phyloP scores from a whole-genome alignment of 2,113 vertebrate species.

The Struthio camelus region DNA sequence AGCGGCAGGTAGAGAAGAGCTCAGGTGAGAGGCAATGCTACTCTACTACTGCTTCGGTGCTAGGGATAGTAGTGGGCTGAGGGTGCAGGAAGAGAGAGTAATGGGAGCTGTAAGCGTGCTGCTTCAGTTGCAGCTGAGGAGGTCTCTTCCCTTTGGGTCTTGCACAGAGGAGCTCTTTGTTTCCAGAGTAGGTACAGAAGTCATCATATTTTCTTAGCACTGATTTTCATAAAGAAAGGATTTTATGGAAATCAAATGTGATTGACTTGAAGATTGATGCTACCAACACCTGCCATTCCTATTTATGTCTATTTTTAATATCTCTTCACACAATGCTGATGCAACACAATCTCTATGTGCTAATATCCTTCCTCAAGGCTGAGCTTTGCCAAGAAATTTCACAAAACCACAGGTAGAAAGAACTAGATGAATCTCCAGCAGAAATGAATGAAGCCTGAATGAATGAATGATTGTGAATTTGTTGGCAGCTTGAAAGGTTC shows the following conservation, averaged over 20 bases:
- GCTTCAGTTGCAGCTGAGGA: not conserved
- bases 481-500: not conserved
- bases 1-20: not conserved
- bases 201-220: not conserved
- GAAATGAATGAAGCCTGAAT: not conserved
- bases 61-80: not conserved
- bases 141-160: not conserved
- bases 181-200: not conserved
- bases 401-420: not conserved
- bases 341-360: not conserved
- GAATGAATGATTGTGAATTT: not conserved
- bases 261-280: not conserved
- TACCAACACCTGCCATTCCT: not conserved
- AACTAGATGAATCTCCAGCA: not conserved
- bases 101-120: not conserved
- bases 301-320: not conserved
- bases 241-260: not conserved
- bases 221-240: not conserved
- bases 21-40: not conserved
- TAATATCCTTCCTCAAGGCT: not conserved
- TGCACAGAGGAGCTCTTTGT: not conserved
- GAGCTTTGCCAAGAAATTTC: constrained; percentile 9
- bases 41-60: not conserved
- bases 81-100: not conserved
- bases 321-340: not conserved